These are phyloP conservation scores for Danio albolineatus DNA, from an alignment of 2,797 vertebrate species.

Conservation along the genomic window DNA sequence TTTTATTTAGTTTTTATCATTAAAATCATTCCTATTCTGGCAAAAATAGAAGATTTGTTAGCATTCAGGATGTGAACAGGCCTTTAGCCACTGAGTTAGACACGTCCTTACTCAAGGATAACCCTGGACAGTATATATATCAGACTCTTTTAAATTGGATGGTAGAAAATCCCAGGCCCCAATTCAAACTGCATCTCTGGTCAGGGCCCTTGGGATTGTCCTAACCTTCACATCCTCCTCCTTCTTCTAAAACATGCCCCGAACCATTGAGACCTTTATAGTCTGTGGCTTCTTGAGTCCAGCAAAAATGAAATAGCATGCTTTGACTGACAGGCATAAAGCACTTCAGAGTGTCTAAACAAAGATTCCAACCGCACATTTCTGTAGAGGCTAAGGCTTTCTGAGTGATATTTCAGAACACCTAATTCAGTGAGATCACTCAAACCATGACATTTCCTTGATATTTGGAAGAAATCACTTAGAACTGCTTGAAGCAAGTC, in stretches of 20 bases:
- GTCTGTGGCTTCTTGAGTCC: not conserved
- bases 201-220: too few relatives aligned
- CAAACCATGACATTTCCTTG: slow-evolving; percentile 2
- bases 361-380: not conserved
- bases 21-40: not conserved
- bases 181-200: too few relatives aligned
- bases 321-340: not conserved
- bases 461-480: slow-evolving; percentile 11
- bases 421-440: slow-evolving; percentile 12
- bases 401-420: slow-evolving; percentile 15
- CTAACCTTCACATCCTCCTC: not conserved
- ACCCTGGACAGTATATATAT: too few relatives aligned
- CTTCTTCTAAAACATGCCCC: not conserved
- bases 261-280: not conserved
- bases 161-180: too few relatives aligned
- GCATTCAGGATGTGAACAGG: not conserved
- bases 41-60: not conserved
- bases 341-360: not conserved
- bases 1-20: too few relatives aligned
- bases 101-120: not conserved
- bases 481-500: slow-evolving; percentile 8
- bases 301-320: not conserved
- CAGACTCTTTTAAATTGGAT: too few relatives aligned
- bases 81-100: not conserved
- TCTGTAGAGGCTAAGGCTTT: not conserved